These are phyloP conservation scores for Rhincodon typus DNA, from an alignment of 2,797 vertebrate species.

Conservation along the genomic window DNA sequence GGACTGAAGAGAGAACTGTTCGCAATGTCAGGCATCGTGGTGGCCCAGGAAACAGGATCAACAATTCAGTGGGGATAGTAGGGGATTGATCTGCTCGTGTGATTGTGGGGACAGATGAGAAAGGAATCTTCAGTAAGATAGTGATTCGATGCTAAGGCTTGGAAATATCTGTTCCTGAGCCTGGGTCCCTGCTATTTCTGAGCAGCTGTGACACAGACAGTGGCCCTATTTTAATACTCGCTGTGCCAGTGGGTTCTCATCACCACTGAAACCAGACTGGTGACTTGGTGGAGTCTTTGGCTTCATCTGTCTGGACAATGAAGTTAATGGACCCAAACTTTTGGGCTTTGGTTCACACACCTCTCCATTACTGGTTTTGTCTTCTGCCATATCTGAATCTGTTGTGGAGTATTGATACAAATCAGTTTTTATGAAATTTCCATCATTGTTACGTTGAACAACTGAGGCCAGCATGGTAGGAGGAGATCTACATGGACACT, in stretches of 20 bases:
- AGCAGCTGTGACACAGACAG: no score
- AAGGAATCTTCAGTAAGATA: background rate
- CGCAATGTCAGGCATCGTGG: background rate
- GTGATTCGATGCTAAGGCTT: background rate
- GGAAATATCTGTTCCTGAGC: no score
- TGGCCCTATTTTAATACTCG: no score
- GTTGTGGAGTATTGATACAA: background rate
- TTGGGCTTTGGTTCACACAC: background rate
- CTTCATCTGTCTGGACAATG: background rate
- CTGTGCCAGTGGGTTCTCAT: background rate
- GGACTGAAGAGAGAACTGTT: background rate
- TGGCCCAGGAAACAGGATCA: background rate
- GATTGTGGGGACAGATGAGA: background rate
- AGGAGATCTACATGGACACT: background rate
- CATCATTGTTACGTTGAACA: background rate
- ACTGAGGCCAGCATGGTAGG: background rate
- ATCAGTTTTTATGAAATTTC: background rate
- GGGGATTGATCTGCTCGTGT: background rate
- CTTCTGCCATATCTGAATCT: background rate
- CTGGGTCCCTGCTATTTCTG: no score
- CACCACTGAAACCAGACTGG: background rate
- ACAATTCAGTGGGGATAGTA: background rate
- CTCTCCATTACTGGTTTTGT: background rate
- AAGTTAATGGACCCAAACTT: background rate
- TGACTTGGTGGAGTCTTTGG: no score